Percentiles rank a stretch among this genome's conserved stretches.
These are phyloP conservation scores for Nilaparvata lugens DNA, from an alignment of 1,140 invertebrate species.

Conservation along the genomic window DNA sequence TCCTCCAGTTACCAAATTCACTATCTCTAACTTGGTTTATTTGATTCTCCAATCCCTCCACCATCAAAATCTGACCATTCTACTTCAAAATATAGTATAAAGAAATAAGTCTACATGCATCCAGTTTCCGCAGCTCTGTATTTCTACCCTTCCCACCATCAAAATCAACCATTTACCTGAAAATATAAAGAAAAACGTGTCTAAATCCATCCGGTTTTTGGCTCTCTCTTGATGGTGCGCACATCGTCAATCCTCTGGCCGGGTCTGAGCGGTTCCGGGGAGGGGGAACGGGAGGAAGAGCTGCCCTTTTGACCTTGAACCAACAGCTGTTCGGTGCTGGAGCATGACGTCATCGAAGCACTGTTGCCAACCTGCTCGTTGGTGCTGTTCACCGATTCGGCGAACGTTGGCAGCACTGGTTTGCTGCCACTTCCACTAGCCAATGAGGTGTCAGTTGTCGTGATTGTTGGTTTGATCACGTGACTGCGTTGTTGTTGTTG, in stretches of 20 bases:
- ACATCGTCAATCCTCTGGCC: slow-evolving; percentile 38
- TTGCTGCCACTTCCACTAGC: background rate
- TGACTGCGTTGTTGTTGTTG: background rate
- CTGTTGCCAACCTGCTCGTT: slow-evolving; percentile 2
- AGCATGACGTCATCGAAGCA: slow-evolving; percentile 20
- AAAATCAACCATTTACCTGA: too few species aligned
- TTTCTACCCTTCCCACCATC: too few species aligned
- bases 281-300: too few species aligned
- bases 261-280: slow-evolving; percentile 31
- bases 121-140: too few species aligned
- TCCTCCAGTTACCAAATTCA: too few species aligned
- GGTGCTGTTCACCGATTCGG: slow-evolving; percentile 8
- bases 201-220: slow-evolving; percentile 44
- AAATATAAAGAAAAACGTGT: background rate
- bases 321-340: slow-evolving; percentile 41
- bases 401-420: slow-evolving; percentile 1
- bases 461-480: background rate
- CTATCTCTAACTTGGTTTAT: too few species aligned
- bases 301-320: slow-evolving; percentile 23
- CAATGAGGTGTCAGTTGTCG: background rate
- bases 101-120: too few species aligned
- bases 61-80: too few species aligned
- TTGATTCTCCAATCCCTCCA: too few species aligned
- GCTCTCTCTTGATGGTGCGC: slow-evolving; percentile 42
- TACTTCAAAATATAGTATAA: too few species aligned